Evolutionary conservation across 2,113 vertebrate genomes (phyloP), one percentile per base, ranked within the genome.

Genomic region (Ancistrus triradiatus): DNA sequence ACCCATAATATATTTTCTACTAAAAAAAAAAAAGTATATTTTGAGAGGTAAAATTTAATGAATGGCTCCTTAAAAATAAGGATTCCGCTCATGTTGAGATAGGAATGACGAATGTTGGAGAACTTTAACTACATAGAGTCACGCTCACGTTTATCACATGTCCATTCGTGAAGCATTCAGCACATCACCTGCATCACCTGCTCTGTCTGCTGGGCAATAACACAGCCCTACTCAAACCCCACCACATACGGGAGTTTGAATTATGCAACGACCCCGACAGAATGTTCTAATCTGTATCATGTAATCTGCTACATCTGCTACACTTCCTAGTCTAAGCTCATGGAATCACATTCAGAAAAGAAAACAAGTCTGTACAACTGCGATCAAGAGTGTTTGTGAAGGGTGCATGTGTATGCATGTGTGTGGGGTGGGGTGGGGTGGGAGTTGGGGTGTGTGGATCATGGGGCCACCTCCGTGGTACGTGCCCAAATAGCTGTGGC

Each of bases 21-120:
- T 82, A 87, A 86, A n/a, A n/a, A n/a, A n/a, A n/a, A n/a, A n/a
- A 87, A 83, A 87, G 85, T 88, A 86, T 88, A 88, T 88, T 88
- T 88, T 87, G 81, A 88, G 78, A 83, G 85, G 84, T 84, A 77
- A 86, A n/a, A 81, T 84, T 79, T 74, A 81, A 78, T 81, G 83
- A 86, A 86, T 79, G 83, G 84, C 83, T 86, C 80, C 77, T 81
- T 50, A 80, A 80, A 82, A 81, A 78, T 76, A 59, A 53, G 82
- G 64, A 37, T 58, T 69, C 56, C 19, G 56, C 71, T 74, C 71
- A 56, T 65, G 66, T 66, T 51, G 59, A 69, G 59, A 57, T 47
- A 64, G 56, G 57, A 42, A 24, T 59, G 44, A 72, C 78, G 83
- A 85, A 82, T 80, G 86, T 81, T 84, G 85, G 77, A 80, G 77